phyloP scores from a whole-genome alignment of 2,797 vertebrate species.

The Rhadinocentrus ornatus region DNA sequence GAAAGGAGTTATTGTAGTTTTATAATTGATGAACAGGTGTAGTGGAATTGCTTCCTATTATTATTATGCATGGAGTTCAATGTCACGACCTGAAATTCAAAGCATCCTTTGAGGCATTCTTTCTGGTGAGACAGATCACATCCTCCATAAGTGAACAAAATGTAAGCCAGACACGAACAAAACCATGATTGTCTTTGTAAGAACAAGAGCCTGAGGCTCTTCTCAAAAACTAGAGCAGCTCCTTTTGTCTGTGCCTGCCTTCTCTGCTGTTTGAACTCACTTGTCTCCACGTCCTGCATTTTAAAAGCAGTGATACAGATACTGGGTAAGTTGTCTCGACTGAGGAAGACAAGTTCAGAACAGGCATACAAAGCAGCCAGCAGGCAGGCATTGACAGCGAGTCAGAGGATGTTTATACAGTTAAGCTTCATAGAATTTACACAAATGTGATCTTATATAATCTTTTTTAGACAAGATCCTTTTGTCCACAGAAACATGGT shows the following conservation, averaged over 20 bases:
- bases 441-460: no score
- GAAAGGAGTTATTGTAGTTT: background rate
- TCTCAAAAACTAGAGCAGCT: constrained; percentile 52
- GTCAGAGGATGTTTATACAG: fast-evolving
- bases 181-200: constrained; percentile 53
- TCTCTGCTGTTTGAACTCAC: constrained; percentile 33
- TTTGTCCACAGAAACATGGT: no score
- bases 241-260: constrained; percentile 22
- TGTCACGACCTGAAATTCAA: constrained; percentile 29
- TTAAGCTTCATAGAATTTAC: no score
- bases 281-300: constrained; percentile 38
- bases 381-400: constrained; percentile 2
- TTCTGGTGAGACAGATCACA: constrained; percentile 35
- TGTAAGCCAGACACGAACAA: constrained; percentile 37
- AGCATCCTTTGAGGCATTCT: constrained; percentile 35
- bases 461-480: no score
- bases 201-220: constrained; percentile 60
- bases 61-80: constrained; percentile 37
- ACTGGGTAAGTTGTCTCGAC: constrained; percentile 22
- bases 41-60: background rate
- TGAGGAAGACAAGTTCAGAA: background rate
- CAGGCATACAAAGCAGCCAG: background rate
- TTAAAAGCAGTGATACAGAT: constrained; percentile 33
- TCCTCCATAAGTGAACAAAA: constrained; percentile 45
- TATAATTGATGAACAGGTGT: background rate